Evolutionary conservation across 2,797 vertebrate genomes (phyloP).

Genomic region (Microctenopoma steveboyesi): DNA sequence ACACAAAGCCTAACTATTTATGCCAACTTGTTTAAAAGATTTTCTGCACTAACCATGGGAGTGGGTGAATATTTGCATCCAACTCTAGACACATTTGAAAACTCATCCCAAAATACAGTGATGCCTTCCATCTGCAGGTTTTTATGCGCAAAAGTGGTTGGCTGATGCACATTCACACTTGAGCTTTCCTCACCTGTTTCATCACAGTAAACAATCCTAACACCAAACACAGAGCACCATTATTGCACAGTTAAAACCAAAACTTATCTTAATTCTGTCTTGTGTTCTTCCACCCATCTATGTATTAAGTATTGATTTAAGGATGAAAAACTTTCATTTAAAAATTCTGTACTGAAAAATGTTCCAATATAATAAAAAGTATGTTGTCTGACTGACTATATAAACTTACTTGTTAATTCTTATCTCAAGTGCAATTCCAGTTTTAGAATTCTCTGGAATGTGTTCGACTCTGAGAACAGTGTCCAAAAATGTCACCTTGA

Average conservation of each 20-base stretch:
- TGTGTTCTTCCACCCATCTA: not conserved
- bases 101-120: constrained; percentile 95
- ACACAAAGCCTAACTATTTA: not conserved
- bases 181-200: constrained; percentile 92
- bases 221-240: constrained; percentile 27
- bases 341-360: not conserved
- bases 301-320: not conserved
- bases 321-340: not conserved
- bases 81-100: constrained; percentile 89
- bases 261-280: not conserved
- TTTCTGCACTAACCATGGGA: constrained; percentile 83
- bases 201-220: constrained; percentile 94
- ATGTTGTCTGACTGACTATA: not conserved
- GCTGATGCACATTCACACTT: constrained; percentile 93
- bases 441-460: constrained; percentile 96
- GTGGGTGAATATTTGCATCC: constrained; percentile 90
- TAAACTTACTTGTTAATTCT: constrained; percentile 90
- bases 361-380: not conserved
- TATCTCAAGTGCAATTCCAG: constrained; percentile 94
- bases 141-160: constrained; percentile 95
- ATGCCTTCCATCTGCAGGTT: constrained; percentile 92
- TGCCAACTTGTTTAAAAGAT: not conserved
- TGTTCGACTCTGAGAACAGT: constrained; percentile 95
- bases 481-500: constrained; percentile 96
- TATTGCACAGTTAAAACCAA: not conserved